Evolutionary conservation across 2,797 vertebrate genomes (phyloP), one percentile per base, ranked within the genome.

Genomic region (Harpagifer antarcticus): DNA sequence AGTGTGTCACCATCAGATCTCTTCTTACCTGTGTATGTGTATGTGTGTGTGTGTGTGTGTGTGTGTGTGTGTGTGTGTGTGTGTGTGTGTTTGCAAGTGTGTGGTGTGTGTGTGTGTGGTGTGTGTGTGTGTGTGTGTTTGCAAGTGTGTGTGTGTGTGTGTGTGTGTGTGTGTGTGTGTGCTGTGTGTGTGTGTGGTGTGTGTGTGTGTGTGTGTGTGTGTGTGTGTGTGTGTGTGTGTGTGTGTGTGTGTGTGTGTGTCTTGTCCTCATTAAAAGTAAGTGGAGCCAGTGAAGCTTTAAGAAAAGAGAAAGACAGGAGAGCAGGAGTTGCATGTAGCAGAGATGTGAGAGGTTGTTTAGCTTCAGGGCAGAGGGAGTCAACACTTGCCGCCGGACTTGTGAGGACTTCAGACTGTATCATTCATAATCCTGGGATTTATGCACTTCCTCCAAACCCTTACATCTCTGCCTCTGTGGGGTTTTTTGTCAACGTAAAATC

Each of bases 251-350:
- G 66, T 57, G 49, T 23, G 43, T 52, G 59, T 49, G 59, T 53
- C n/a, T 5, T 60, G 72, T 76, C 40, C 55, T 72, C 61, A 53
- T 79, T 82, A 50, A 68, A 75, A 43, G 17, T 68, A 68, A 84
- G 58, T 75, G 67, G 62, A 78, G 57, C 45, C 56, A 67, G 66
- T 52, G 76, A 68, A 84, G 83, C 71, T 74, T 79, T 56, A 69
- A 76, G 69, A 40, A 58, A 57, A 52, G 49, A 67, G 23, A 62
- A 37, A 37, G 33, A 37, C 33, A 37, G 33, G 64, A 45, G 44
- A 73, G 63, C 5, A 58, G 27, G 69, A 49, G 76, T 20, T 49
- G 40, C 45, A 53, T 43, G 62, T 54, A 58, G 6, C 54, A 50
- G 56, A 73, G 58, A 61, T 47, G 54, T 64, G 71, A 68, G 78